Evolutionary conservation across 1,140 invertebrate genomes (phyloP).

Genomic region (Drosophila santomea): DNA sequence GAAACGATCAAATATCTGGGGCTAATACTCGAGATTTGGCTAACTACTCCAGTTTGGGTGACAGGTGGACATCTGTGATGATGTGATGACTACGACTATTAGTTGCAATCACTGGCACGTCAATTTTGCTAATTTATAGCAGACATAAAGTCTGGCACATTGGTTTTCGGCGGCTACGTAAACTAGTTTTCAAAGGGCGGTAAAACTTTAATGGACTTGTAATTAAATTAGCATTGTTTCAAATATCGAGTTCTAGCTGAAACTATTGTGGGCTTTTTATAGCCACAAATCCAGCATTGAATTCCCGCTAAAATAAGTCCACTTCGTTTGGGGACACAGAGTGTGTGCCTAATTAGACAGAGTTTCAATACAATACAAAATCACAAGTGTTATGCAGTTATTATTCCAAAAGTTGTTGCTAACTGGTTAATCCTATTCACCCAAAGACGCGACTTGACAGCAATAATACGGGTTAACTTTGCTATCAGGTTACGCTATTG

Average conservation of each 20-base stretch:
- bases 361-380: background rate
- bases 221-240: conserved; percentile 48
- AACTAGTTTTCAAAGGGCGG: conserved; percentile 27
- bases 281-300: background rate
- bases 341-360: too few species aligned
- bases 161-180: conserved; percentile 6
- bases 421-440: conserved; percentile 1
- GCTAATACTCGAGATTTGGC: conserved; percentile 1
- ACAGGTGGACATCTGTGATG: conserved; percentile 2
- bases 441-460: background rate
- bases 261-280: conserved; percentile 1
- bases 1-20: background rate
- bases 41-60: conserved; percentile 11
- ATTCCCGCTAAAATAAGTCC: background rate
- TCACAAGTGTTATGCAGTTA: background rate
- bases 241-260: conserved; percentile 22
- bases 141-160: conserved; percentile 32
- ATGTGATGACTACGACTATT: background rate
- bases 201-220: conserved; percentile 45
- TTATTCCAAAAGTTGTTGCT: background rate
- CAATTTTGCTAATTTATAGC: conserved; percentile 11
- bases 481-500: conserved; percentile 9
- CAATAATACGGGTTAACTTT: conserved; percentile 12
- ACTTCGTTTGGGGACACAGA: too few species aligned
- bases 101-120: background rate